Conservation (phyloP, 2,888 invertebrate genomes). For the Timandra comae region DNA sequence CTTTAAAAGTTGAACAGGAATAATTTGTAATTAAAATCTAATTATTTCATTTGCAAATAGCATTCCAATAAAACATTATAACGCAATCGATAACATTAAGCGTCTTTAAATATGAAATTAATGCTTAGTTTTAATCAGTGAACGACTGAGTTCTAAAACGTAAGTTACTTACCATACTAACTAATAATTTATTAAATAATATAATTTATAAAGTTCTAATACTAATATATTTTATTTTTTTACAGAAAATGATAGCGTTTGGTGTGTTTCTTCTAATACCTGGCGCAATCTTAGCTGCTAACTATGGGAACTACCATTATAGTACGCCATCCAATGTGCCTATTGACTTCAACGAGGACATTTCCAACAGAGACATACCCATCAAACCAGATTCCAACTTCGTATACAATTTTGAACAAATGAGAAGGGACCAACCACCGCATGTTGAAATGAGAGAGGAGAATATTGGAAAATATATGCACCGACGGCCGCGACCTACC, state of each 20-base stretch:
- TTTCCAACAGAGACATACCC: conserved; percentile 17
- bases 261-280: conserved; percentile 23
- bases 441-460: conserved; percentile 40
- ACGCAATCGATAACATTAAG: too few relatives aligned
- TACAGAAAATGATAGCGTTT: conserved; percentile 30
- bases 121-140: too few relatives aligned
- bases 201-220: too few relatives aligned
- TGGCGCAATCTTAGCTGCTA: conserved; percentile 23
- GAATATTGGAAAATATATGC: conserved; percentile 34
- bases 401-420: conserved; percentile 36
- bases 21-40: not conserved
- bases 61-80: too few relatives aligned
- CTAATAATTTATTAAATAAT: conserved; percentile 10
- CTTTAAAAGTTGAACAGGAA: too few relatives aligned
- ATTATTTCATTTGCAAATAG: too few relatives aligned
- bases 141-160: too few relatives aligned
- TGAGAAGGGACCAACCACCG: conserved; percentile 31
- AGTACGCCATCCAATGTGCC: conserved; percentile 1
- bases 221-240: conserved; percentile 9
- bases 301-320: conserved; percentile 8
- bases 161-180: too few relatives aligned
- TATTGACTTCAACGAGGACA: conserved; percentile 22
- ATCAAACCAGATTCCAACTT: conserved; percentile 29
- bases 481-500: conserved; percentile 25
- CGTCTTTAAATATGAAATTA: too few relatives aligned